Evolutionary conservation across 2,113 vertebrate genomes (phyloP), one percentile per base, ranked within the genome.

Genomic region (Ranitomeya imitator): DNA sequence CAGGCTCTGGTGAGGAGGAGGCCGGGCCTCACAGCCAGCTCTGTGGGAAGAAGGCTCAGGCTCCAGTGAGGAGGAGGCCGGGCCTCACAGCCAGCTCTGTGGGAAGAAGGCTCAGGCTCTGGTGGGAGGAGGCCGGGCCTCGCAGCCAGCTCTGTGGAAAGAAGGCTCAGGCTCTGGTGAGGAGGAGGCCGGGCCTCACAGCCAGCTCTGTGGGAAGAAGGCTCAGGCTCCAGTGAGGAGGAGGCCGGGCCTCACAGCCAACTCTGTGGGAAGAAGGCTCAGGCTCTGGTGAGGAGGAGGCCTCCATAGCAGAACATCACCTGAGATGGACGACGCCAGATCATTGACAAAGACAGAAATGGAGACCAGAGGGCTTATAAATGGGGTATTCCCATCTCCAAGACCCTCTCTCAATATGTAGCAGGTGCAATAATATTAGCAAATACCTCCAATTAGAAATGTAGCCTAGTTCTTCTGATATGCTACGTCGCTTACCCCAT

Each of bases 241-340:
- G 79, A 45, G 61, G 57, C 31, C 14, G 61, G 0, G 26, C 69
- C 60, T 45, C 79, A 13, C 31, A 54, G 87, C 81, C 87, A 78
- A 59, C 80, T n/a, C 15, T 65, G 80, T 76, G 87, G 73, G 80
- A 88, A 73, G 79, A 84, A 84, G 51, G 57, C 37, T 83, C 67
- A 74, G 73, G 85, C 87, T 89, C 87, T 89, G 87, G 87, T 77
- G 87, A 89, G 60, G n/a, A n/a, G n/a, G 7, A 88, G 82, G 73
- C 87, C 59, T 21, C 61, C 11, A 84, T 23, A 45, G 86, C 79
- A n/a, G 51, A 74, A 21, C 86, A 83, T 74, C 86, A 88, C 82
- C 87, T 79, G 87, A 89, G 82, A 65, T 82, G 31, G 37, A 37
- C 54, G 67, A 0, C 11, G 15, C 63, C 57, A 37, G 79, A 81